Conservation (phyloP, 2,888 invertebrate genomes). For the Chalcis sispes region DNA sequence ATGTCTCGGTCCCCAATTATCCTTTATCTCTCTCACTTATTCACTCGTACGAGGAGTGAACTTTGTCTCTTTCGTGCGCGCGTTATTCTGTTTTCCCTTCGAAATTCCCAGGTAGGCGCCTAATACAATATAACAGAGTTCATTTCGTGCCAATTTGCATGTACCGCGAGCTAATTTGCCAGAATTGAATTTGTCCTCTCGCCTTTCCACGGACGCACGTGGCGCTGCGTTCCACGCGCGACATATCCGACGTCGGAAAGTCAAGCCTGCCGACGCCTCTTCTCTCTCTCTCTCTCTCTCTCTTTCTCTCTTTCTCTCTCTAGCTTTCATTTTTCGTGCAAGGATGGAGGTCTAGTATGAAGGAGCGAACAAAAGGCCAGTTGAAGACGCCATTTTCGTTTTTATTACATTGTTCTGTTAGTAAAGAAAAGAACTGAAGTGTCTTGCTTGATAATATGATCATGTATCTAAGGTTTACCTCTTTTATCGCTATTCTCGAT, state of each 20-base stretch:
- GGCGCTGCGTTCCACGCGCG: neutral
- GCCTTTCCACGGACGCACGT: no score
- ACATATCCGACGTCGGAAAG: neutral
- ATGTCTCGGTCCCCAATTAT: conserved; percentile 73
- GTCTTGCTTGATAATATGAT: no score
- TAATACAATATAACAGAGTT: conserved; percentile 75
- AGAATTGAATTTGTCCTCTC: conserved; percentile 72
- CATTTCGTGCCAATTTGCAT: conserved; percentile 75
- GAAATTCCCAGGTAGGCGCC: conserved; percentile 73
- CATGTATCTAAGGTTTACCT: no score
- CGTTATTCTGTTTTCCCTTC: conserved; percentile 71
- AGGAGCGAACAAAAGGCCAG: no score
- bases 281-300: neutral
- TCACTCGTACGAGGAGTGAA: conserved; percentile 17
- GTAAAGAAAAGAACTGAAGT: no score
- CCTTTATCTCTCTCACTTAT: conserved; percentile 51
- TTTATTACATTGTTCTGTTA: no score
- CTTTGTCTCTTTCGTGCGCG: conserved; percentile 28
- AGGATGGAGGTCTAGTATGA: no score
- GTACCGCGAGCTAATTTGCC: conserved; percentile 72
- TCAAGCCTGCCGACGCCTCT: neutral
- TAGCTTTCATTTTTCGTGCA: conserved; percentile 35
- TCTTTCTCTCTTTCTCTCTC: conserved; percentile 1
- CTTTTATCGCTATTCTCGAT: no score
- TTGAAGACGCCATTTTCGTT: conserved; percentile 51